Base-by-base conservation (phyloP, 2,797 vertebrate genomes). In the Margarornis squamiger region DNA sequence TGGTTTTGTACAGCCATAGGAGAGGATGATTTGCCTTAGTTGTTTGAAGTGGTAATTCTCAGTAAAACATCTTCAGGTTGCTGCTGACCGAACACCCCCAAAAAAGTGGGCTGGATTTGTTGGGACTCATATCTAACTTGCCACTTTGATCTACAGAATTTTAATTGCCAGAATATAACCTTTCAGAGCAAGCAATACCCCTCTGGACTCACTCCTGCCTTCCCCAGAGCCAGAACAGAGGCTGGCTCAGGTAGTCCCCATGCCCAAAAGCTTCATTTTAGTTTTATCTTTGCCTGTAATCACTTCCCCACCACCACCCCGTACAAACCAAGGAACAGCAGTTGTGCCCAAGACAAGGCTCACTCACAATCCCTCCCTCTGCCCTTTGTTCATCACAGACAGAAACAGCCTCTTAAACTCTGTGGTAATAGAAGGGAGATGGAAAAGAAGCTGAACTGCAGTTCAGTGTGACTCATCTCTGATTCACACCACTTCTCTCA, bases 321-420 rank as follows among this genome's bases (percentile, higher is more conserved):
- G 72, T 49, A 24, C 57, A 90, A 88, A 70, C 7, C 46, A 75
- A 76, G 5, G 27, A 87, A 19, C 57, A 66, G 76, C 76, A 91
- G 75, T 61, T 83, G 55, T 86, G 66, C 51, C 71, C 34, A 26
- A n/a, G 83, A 91, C 54, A 88, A 87, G 22, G 24, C 58, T 91
- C 75, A 84, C 39, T 79, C 87, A 52, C 78, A 83, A 4, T 65
- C 41, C 61, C 36, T 77, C 61, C 68, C 72, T 46, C n/a, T 73
- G 67, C 78, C 86, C 81, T 92, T 94, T 80, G 68, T 85, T 80
- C 55, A 72, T 91, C 45, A 17, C 29, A 77, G 78, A 49, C 36
- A 57, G 46, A 85, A 92, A 83, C 36, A 91, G 63, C 41, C 72
- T 93, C 89, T 84, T 68, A 38, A 87, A 82, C 36, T 48, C 32